Base-by-base conservation (phyloP, 2,888 invertebrate species). In the Drepana falcataria region DNA sequence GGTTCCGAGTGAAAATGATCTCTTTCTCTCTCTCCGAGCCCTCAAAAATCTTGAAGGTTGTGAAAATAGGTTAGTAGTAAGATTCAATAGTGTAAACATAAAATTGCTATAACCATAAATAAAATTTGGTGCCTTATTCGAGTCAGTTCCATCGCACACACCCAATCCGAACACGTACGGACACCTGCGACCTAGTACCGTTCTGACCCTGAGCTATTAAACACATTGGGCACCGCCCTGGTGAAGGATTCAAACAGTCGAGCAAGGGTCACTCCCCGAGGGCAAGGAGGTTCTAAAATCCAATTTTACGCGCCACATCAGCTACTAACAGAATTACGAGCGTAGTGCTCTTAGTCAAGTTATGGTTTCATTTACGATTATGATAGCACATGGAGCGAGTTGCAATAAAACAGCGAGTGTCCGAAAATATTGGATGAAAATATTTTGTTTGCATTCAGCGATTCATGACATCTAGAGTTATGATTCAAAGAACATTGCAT, bases 241-340 rank as follows among this genome's bases (percentile, higher is more conserved):
- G 83, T 83, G 83, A 79, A 80, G 83, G 83, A 79, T 76, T 75
- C 75, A 77, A 77, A 77, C 76, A 75, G 79, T 77, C n/a, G n/a
- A n/a, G n/a, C 75, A 72, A 73, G 79, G 80, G 78, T 77, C 77
- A 74, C 76, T 81, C 82, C 80, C 81, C 55, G 59, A 74, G 77
- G 83, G 73, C 71, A 58, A 59, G 61, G 68, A 60, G 75, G 76
- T 71, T 72, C 79, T 81, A 78, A 81, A 81, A 80, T 79, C 79
- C 76, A 73, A 75, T 78, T 78, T 81, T 79, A 85, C 81, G 79
- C 80, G 77, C 78, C 79, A 79, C 81, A 82, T 76, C 79, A 79
- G 75, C 80, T 81, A 75, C 77, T 77, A 68, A 78, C 77, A 73
- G 73, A 79, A 78, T 82, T 82, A 84, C 79, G 80, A 80, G 71